Evolutionary conservation across 2,888 invertebrate genomes (phyloP).

Genomic region (Drosophila anomalata): DNA sequence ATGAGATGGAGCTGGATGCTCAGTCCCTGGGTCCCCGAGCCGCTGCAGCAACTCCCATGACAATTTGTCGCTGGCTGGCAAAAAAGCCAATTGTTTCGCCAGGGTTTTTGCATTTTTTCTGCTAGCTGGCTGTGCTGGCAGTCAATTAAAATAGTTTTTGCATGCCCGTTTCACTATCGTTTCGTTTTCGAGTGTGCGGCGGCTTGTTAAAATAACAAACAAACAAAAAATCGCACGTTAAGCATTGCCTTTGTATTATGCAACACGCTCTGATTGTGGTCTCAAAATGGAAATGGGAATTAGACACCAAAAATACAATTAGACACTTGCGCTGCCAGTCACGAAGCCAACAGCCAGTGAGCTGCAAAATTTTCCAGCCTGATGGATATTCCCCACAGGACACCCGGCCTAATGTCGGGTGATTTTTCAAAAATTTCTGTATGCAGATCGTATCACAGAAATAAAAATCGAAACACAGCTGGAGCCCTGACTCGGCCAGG

Average conservation of each 20-base stretch:
- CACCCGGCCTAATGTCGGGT: conserved; percentile 43
- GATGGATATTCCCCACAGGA: conserved; percentile 73
- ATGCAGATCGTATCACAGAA: conserved; percentile 63
- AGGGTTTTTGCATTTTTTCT: conserved; percentile 57
- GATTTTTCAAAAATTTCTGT: conserved; percentile 62
- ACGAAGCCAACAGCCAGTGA: conserved; percentile 52
- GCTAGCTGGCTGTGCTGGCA: conserved; percentile 31
- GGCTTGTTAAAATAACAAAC: conserved; percentile 72
- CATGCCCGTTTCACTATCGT: conserved; percentile 75
- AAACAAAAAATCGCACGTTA: conserved; percentile 48
- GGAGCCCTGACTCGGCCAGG: conserved; percentile 46
- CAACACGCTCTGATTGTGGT: conserved; percentile 78
- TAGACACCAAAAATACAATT: conserved; percentile 58
- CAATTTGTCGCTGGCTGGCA: conserved; percentile 71
- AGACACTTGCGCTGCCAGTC: conserved; percentile 74
- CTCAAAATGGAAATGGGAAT: conserved; percentile 35
- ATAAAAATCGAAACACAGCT: conserved; percentile 61
- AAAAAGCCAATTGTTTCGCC: conserved; percentile 73
- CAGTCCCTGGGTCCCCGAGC: conserved; percentile 16
- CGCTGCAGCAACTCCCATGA: conserved; percentile 65
- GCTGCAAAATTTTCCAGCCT: conserved; percentile 47
- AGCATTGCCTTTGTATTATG: conserved; percentile 72
- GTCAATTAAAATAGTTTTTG: conserved; percentile 76
- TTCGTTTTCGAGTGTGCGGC: conserved; percentile 53
- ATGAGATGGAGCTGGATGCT: conserved; percentile 36